A percentile compares a stretch with the other conserved stretches of the same genome.
Evolutionary conservation across 2,888 invertebrate species (phyloP).

Genomic region (Hetaerina titia): DNA sequence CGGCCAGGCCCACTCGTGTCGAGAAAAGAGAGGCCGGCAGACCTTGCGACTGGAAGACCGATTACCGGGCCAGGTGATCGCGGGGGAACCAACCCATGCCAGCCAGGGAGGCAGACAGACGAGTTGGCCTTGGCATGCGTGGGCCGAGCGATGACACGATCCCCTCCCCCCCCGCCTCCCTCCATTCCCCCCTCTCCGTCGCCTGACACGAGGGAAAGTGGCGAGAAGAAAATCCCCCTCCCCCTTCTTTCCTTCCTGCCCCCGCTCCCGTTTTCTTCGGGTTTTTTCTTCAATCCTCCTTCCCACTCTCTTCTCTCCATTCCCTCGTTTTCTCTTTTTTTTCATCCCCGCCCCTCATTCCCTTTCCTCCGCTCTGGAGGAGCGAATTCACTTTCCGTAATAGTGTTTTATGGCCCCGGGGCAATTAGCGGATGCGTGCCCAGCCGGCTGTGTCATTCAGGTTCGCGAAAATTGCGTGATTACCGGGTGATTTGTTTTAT

Average conservation of each 20-base stretch:
- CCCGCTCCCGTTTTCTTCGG: too few species aligned
- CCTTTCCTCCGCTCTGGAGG: neutral
- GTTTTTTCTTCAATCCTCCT: too few species aligned
- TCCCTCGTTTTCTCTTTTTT: neutral
- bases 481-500: neutral
- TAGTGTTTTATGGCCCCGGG: neutral
- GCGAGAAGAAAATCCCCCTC: neutral
- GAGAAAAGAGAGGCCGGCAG: too few species aligned
- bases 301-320: neutral
- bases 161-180: neutral
- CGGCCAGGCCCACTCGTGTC: too few species aligned
- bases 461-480: neutral
- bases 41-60: too few species aligned
- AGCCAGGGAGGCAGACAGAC: neutral
- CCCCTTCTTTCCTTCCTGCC: too few species aligned
- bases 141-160: slow-evolving; percentile 54
- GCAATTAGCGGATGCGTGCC: slow-evolving; percentile 27
- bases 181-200: neutral
- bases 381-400: neutral
- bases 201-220: slow-evolving; percentile 27
- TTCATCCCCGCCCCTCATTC: neutral
- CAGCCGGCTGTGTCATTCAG: neutral
- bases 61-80: slow-evolving; percentile 26
- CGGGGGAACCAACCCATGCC: neutral
- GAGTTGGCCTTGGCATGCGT: slow-evolving; percentile 53